Evolutionary conservation across 1,140 invertebrate species (phyloP).

Genomic region (Camponotus pennsylvanicus): DNA sequence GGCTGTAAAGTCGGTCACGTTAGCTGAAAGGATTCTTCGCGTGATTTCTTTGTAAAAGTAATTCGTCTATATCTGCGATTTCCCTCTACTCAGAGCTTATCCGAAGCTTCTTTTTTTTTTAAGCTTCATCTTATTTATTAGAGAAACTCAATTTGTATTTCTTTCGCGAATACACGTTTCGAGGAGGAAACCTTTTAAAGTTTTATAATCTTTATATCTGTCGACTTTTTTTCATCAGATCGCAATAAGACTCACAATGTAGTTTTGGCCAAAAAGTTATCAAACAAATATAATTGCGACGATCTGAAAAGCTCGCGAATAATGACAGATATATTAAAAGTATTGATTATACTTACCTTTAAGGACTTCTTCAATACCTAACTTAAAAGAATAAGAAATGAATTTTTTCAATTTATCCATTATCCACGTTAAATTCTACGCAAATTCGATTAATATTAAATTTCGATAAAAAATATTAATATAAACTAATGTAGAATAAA

Average conservation of each 20-base stretch:
- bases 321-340: not conserved
- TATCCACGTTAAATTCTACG: no score
- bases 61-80: slow-evolving; percentile 55
- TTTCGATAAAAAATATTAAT: not conserved
- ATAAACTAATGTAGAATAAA: not conserved
- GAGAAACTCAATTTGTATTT: slow-evolving; percentile 34
- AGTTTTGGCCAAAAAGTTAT: not conserved
- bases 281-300: slow-evolving; percentile 12
- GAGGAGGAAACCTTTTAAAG: not conserved
- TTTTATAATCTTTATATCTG: slow-evolving; percentile 26
- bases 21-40: slow-evolving; percentile 32
- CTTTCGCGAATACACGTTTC: not conserved
- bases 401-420: not conserved
- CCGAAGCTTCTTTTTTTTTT: not conserved
- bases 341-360: not conserved
- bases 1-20: slow-evolving; percentile 47
- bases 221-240: not conserved
- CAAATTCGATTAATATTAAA: no score
- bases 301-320: slow-evolving; percentile 20
- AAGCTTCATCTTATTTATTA: slow-evolving; percentile 48
- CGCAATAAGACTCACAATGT: not conserved
- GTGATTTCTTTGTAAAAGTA: slow-evolving; percentile 65
- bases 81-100: not conserved
- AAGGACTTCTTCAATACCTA: not conserved
- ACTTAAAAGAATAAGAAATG: not conserved